A percentile compares a stretch with the other conserved stretches of the same genome.
Evolutionary conservation across 2,113 vertebrate species (phyloP).

Genomic region (Sinocyclocheilus grahami): DNA sequence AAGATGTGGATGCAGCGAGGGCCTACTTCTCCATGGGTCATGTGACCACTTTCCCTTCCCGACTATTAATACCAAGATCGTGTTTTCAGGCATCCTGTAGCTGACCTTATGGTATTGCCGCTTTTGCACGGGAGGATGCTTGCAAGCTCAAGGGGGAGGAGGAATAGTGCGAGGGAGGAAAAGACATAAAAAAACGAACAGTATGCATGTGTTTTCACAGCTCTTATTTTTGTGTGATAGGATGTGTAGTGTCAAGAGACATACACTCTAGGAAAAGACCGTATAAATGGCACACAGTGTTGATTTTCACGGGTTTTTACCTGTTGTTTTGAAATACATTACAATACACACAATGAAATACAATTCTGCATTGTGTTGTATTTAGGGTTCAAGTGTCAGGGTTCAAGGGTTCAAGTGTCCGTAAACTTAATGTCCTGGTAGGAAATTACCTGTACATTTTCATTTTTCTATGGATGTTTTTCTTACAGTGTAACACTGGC

Average conservation of each 20-base stretch:
- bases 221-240: slow-evolving; percentile 17
- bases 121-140: slow-evolving; percentile 7
- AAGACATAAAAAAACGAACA: background rate
- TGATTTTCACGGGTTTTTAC: background rate
- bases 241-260: slow-evolving; percentile 17
- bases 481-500: background rate
- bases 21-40: slow-evolving; percentile 37
- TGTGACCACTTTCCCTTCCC: slow-evolving; percentile 42
- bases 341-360: too few relatives aligned
- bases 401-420: too few relatives aligned
- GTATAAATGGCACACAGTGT: background rate
- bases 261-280: background rate
- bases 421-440: background rate
- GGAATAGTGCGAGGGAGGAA: background rate
- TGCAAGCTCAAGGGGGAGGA: background rate
- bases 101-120: slow-evolving; percentile 27
- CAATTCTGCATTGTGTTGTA: background rate
- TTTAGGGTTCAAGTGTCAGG: too few relatives aligned
- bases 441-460: too few relatives aligned
- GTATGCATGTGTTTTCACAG: background rate
- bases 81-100: slow-evolving; percentile 25
- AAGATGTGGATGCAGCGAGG: background rate
- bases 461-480: background rate
- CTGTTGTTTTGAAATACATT: background rate
- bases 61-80: slow-evolving; percentile 46